Percentiles rank a stretch among this genome's conserved stretches.
Conservation (phyloP, 2,888 invertebrate species). For the Lucinisca nassula region DNA sequence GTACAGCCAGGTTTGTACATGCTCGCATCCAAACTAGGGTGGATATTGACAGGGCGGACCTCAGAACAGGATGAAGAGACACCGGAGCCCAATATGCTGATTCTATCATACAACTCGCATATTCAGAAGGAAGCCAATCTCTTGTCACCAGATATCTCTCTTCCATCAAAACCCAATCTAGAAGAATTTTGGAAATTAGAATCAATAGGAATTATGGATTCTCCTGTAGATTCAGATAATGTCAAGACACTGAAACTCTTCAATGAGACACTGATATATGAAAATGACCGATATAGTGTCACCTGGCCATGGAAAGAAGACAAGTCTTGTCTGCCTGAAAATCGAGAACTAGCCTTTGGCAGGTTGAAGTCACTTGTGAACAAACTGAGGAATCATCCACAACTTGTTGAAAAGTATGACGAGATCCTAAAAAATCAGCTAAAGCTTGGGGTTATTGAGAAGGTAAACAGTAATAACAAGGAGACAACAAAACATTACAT, state of each 20-base stretch:
- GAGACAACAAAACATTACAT: too few relatives aligned
- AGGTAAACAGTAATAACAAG: background rate
- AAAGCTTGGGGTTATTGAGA: constrained; percentile 25
- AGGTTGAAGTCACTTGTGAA: constrained; percentile 22
- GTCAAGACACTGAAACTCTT: background rate
- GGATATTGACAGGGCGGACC: background rate
- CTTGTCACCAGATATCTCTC: background rate
- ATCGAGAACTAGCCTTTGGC: constrained; percentile 30
- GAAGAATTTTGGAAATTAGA: background rate
- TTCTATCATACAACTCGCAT: background rate
- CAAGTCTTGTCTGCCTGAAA: constrained; percentile 25
- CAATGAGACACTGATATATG: background rate
- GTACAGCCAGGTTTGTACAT: background rate
- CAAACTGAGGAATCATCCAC: constrained; percentile 21
- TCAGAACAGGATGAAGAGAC: too few relatives aligned
- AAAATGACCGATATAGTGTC: constrained; percentile 31
- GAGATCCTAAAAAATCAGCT: constrained; percentile 12
- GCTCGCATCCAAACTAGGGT: background rate
- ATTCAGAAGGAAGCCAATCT: background rate
- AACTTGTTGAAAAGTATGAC: constrained; percentile 29
- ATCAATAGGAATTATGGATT: background rate
- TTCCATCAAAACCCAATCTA: background rate
- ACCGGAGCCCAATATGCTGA: background rate
- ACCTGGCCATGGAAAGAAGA: constrained; percentile 47
- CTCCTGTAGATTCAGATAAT: background rate